phyloP scores from a whole-genome alignment of 2,888 invertebrate species.

The Polydrusus tereticollis region DNA sequence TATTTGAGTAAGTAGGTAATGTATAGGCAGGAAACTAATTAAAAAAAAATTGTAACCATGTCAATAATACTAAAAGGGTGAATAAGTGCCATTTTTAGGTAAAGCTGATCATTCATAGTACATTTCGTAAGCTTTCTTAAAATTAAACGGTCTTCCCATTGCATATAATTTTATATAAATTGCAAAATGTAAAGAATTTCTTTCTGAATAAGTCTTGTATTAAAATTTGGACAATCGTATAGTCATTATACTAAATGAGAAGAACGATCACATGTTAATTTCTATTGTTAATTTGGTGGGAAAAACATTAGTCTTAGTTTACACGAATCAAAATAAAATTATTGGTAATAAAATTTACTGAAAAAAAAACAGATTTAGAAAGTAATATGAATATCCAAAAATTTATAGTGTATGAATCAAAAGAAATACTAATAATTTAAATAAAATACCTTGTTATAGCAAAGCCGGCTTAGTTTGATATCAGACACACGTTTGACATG shows the following conservation, averaged over 20 bases:
- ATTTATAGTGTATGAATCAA: too few relatives aligned
- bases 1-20: too few relatives aligned
- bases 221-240: not conserved
- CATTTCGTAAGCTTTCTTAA: not conserved
- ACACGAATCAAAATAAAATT: conserved; percentile 4
- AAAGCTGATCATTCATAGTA: conserved; percentile 24
- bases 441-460: too few relatives aligned
- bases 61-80: not conserved
- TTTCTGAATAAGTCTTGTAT: not conserved
- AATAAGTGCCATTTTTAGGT: conserved; percentile 9
- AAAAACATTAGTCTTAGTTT: conserved; percentile 14
- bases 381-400: too few relatives aligned
- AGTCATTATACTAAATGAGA: not conserved
- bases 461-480: too few relatives aligned
- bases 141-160: conserved; percentile 4
- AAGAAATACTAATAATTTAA: too few relatives aligned
- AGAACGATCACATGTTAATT: conserved; percentile 4
- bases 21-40: too few relatives aligned
- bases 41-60: conserved; percentile 5
- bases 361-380: not conserved
- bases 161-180: not conserved
- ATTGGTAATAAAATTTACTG: conserved; percentile 12
- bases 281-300: conserved; percentile 5
- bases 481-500: too few relatives aligned
- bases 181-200: not conserved